phyloP scores from a whole-genome alignment of 2,797 vertebrate species.

The Pitangus sulphuratus region DNA sequence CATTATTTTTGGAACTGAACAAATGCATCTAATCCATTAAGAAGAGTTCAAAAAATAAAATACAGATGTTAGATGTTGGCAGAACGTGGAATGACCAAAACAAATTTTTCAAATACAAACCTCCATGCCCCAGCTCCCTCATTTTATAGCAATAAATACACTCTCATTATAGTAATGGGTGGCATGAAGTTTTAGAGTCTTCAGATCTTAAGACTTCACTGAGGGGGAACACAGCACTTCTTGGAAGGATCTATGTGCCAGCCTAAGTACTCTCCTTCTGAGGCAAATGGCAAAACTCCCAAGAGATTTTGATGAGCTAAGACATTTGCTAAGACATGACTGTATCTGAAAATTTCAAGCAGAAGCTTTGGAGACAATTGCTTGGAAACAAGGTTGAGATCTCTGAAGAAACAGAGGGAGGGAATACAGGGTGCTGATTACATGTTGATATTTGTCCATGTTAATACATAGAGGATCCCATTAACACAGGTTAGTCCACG shows the following conservation, averaged over 20 bases:
- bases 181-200: slow-evolving; percentile 18
- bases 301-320: not conserved
- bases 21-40: slow-evolving; percentile 75
- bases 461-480: not conserved
- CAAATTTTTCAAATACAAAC: slow-evolving; percentile 56
- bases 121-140: not conserved
- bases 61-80: slow-evolving; percentile 78
- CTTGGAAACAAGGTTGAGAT: not conserved
- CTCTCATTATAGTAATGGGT: not conserved
- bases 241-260: not conserved
- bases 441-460: not conserved
- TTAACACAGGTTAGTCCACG: rapidly evolving
- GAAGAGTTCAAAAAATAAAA: slow-evolving; percentile 77
- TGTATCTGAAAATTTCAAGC: not conserved
- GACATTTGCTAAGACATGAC: not conserved
- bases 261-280: not conserved
- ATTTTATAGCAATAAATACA: slow-evolving; percentile 49
- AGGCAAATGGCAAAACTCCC: not conserved
- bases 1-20: slow-evolving; percentile 77
- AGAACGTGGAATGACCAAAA: slow-evolving; percentile 64
- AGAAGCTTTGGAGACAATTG: not conserved
- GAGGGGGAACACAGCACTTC: not conserved
- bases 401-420: not conserved
- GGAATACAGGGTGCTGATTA: not conserved
- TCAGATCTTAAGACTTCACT: not conserved